A percentile compares a stretch with the other conserved stretches of the same genome.
phyloP scores from a whole-genome alignment of 1,140 invertebrate genomes.

The Penaeus vannamei region DNA sequence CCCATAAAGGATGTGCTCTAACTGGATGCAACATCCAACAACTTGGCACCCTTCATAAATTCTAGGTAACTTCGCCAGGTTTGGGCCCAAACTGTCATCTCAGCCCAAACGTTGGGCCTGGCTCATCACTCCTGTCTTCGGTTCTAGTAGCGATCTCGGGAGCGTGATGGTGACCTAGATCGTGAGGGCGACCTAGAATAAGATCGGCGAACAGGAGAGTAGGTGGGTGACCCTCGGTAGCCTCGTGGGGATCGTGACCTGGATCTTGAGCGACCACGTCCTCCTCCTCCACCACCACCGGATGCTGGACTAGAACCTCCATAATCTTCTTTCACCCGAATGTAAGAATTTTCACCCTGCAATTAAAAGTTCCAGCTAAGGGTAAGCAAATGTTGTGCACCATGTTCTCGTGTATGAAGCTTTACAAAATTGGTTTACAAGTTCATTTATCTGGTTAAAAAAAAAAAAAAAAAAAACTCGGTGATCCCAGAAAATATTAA shows the following conservation, averaged over 20 bases:
- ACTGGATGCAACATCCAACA: slow-evolving; percentile 16
- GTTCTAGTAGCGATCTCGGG: slow-evolving; percentile 73
- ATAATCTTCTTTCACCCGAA: slow-evolving; percentile 94
- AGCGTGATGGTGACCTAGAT: slow-evolving; percentile 86
- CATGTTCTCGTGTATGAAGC: slow-evolving; percentile 24
- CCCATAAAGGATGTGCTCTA: slow-evolving; percentile 28
- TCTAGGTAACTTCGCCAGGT: slow-evolving; percentile 3
- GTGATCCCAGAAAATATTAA: not conserved
- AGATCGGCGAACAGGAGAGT: slow-evolving; percentile 82
- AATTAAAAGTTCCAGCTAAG: slow-evolving; percentile 68
- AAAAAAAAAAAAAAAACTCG: slow-evolving; percentile 26
- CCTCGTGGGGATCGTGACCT: slow-evolving; percentile 82
- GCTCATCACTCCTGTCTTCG: not conserved
- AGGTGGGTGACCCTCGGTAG: slow-evolving; percentile 80
- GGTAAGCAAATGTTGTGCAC: not conserved
- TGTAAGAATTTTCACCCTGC: slow-evolving; percentile 95
- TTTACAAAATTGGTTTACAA: no score
- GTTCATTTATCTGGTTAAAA: not conserved
- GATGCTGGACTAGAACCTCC: slow-evolving; percentile 80
- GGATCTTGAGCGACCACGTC: slow-evolving; percentile 71
- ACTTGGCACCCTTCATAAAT: slow-evolving; percentile 26
- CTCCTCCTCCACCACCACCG: slow-evolving; percentile 72
- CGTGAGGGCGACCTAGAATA: slow-evolving; percentile 72
- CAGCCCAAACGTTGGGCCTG: slow-evolving; percentile 4
- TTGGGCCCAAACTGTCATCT: not conserved